Percentiles rank a stretch among this genome's conserved stretches.
phyloP scores from a whole-genome alignment of 2,113 vertebrate species.

The Micronycteris hirsuta region DNA sequence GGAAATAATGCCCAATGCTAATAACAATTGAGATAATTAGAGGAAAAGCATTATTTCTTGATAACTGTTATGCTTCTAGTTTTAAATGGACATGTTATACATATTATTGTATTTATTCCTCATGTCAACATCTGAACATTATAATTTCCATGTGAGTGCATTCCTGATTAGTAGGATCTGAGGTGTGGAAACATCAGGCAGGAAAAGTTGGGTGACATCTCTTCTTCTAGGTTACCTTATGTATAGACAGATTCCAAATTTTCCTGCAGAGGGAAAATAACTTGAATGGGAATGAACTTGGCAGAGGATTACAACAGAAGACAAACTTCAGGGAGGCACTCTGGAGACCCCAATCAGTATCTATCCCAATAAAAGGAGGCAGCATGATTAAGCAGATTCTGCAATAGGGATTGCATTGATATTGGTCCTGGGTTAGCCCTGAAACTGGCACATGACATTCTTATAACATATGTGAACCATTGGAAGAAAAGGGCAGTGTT shows the following conservation, averaged over 20 bases:
- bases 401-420: background rate
- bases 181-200: background rate
- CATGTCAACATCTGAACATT: background rate
- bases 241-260: background rate
- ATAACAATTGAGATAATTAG: background rate
- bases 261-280: background rate
- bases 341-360: background rate
- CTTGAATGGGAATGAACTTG: slow-evolving; percentile 12
- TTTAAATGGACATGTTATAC: background rate
- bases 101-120: background rate
- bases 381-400: background rate
- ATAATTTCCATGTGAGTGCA: background rate
- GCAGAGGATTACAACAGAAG: background rate
- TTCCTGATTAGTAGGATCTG: background rate
- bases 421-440: background rate
- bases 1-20: background rate
- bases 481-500: background rate
- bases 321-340: background rate
- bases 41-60: background rate
- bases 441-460: background rate
- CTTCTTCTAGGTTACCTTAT: background rate
- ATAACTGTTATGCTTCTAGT: background rate
- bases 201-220: background rate
- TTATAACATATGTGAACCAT: background rate
- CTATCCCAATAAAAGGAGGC: background rate